Evolutionary conservation across 2,113 vertebrate genomes (phyloP), one percentile per base, ranked within the genome.

Genomic region (Trichechus manatus): DNA sequence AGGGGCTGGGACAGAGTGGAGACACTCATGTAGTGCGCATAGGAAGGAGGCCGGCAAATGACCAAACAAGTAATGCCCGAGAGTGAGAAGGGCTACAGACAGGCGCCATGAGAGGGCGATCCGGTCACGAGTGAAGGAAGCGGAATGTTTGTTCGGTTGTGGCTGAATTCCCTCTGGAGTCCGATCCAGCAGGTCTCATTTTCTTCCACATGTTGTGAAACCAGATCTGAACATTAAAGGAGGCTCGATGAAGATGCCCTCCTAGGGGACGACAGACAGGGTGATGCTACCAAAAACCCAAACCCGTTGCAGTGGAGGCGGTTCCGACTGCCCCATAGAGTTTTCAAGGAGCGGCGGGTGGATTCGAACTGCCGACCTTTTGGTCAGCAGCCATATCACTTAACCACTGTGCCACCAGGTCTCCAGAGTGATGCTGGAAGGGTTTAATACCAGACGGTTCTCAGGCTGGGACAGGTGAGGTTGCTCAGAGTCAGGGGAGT

Each of bases 131-230:
- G 9, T 36, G 56, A 13, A 20, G 33, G 63, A 74, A n/a, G 75
- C 0, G 0, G 47, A 53, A 3, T 1, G 19, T 42, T 68, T 59
- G 19, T 42, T 68, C 50, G 3, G 14, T 0, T 31, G 4, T 1
- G 0, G 13, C 95, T 17, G 11, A 70, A 27, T 42, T 61, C 89
- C 85, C 88, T 20, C 77, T 5, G 13, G 70, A 19, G 70, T 70
- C 81, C 50, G 13, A 1, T 44, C 47, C 96, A 33, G 39, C 66
- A n/a, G 15, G 61, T 64, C 56, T 93, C 83, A 9, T 82, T 66
- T 70, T 59, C 64, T 56, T 70, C 50, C 64, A 5, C 4, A 0
- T 0, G 5, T 27, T 86, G 91, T 86, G 64, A 75, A 85, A 25
- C 27, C 61, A 75, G 79, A 61, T 64, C 88, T 31, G 44, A 87